phyloP scores from a whole-genome alignment of 1,140 invertebrate species.

The Ectropis grisescens region DNA sequence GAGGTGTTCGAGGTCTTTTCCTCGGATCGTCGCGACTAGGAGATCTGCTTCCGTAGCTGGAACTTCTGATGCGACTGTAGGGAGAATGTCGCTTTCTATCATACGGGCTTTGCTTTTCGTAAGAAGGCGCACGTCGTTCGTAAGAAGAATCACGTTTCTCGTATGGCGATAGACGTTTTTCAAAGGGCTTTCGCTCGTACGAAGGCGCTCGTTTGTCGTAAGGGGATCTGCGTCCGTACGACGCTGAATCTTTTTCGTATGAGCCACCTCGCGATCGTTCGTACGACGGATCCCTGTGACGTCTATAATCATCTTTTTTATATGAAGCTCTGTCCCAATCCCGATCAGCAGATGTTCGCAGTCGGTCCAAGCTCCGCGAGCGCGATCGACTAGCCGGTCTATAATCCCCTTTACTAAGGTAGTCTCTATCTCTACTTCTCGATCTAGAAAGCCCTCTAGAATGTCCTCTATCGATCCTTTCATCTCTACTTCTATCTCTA shows the following conservation, averaged over 20 bases:
- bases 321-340: constrained; percentile 66
- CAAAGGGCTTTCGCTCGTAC: constrained; percentile 59
- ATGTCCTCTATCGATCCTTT: constrained; percentile 53
- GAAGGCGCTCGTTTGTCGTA: constrained; percentile 60
- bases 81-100: constrained; percentile 60
- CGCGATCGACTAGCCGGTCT: constrained; percentile 52
- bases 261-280: constrained; percentile 56
- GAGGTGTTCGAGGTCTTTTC: constrained; percentile 71
- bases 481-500: constrained; percentile 40
- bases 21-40: constrained; percentile 68
- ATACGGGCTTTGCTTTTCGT: constrained; percentile 51
- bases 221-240: constrained; percentile 42
- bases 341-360: constrained; percentile 48
- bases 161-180: constrained; percentile 53
- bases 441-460: constrained; percentile 67
- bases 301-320: constrained; percentile 67
- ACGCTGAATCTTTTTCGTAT: constrained; percentile 33
- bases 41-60: constrained; percentile 57
- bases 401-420: constrained; percentile 60
- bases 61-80: constrained; percentile 47
- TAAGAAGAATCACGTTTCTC: constrained; percentile 56
- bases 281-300: constrained; percentile 53
- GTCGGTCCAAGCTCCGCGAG: constrained; percentile 59
- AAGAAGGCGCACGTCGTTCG: constrained; percentile 55
- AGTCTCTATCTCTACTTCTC: constrained; percentile 68